These are phyloP conservation scores for Scarus forsteni DNA, from an alignment of 2,797 vertebrate species.

Conservation along the genomic window DNA sequence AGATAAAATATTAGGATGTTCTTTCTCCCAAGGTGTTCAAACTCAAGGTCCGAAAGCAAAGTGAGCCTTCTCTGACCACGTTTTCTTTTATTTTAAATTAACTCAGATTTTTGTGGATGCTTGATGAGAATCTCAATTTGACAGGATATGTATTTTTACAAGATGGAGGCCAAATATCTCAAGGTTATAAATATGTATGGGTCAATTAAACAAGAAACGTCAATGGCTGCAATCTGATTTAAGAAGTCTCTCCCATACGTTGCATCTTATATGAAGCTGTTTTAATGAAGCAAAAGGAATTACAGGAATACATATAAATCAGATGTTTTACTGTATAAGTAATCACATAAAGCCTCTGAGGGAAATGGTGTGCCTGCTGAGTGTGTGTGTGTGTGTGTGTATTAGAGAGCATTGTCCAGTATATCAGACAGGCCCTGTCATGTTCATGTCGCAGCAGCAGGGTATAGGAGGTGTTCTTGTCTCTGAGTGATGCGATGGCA, in stretches of 20 bases:
- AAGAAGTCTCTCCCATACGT: not conserved
- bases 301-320: slow-evolving; percentile 33
- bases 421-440: slow-evolving; percentile 80
- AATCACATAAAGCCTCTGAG: slow-evolving; percentile 37
- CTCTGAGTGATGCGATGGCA: slow-evolving; percentile 80
- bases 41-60: not conserved
- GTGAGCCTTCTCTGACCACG: too few relatives aligned
- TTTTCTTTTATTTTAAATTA: not conserved
- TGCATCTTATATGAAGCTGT: slow-evolving; percentile 4
- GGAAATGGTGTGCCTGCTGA: slow-evolving; percentile 1
- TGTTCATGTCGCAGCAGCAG: slow-evolving; percentile 77
- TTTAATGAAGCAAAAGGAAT: slow-evolving; percentile 38
- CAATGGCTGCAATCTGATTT: slow-evolving; percentile 4
- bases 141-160: not conserved
- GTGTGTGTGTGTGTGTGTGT: slow-evolving; percentile 44
- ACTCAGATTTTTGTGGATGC: not conserved
- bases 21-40: too few relatives aligned
- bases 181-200: not conserved
- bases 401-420: slow-evolving; percentile 69
- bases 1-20: too few relatives aligned
- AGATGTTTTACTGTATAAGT: slow-evolving; percentile 37
- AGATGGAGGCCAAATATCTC: not conserved
- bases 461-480: slow-evolving; percentile 79
- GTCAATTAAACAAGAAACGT: slow-evolving; percentile 13
- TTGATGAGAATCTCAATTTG: not conserved